Evolutionary conservation across 2,113 vertebrate genomes (phyloP).

Genomic region (Parus major): DNA sequence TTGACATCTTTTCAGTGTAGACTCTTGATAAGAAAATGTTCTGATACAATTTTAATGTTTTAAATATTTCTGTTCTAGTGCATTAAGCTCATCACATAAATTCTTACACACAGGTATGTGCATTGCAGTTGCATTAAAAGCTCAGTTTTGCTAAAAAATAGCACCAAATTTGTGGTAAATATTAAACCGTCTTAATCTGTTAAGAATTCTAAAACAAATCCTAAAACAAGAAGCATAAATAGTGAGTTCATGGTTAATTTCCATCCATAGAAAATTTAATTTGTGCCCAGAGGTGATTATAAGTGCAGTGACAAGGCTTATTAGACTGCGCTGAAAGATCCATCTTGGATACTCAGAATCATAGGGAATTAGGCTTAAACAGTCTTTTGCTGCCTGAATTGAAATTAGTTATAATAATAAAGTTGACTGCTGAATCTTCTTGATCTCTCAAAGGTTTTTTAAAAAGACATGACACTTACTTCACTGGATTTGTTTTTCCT

Average conservation of each 20-base stretch:
- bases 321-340: not conserved
- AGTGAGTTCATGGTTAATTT: not conserved
- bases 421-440: not conserved
- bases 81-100: not conserved
- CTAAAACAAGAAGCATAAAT: not conserved
- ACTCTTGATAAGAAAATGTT: not conserved
- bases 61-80: not conserved
- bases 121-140: not conserved
- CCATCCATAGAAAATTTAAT: not conserved
- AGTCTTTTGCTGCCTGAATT: not conserved
- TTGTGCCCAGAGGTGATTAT: not conserved
- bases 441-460: not conserved
- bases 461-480: not conserved
- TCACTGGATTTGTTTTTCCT: slow-evolving; percentile 15
- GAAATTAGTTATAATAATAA: not conserved
- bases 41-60: not conserved
- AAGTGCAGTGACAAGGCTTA: not conserved
- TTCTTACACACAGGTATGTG: not conserved
- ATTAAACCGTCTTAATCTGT: not conserved
- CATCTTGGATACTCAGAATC: not conserved
- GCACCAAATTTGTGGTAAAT: not conserved
- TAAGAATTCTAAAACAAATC: not conserved
- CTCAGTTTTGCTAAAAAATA: not conserved
- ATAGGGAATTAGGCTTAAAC: not conserved
- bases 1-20: not conserved